phyloP scores from a whole-genome alignment of 2,797 vertebrate species.

The Vipera latastei region DNA sequence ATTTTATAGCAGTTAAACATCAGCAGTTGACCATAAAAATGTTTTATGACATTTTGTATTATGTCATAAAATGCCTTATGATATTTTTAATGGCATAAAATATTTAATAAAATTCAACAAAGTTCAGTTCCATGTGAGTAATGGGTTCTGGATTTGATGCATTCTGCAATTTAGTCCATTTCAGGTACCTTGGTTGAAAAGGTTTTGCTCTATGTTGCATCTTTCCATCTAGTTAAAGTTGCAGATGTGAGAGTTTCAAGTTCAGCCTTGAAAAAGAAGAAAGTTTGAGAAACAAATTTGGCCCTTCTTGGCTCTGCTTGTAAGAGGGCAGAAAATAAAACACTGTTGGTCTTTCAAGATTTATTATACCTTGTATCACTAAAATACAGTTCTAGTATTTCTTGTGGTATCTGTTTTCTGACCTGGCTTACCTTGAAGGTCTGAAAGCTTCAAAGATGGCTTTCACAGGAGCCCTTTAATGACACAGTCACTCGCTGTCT shows the following conservation, averaged over 20 bases:
- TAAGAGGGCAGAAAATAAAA: background rate
- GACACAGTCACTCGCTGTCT: conserved; percentile 2
- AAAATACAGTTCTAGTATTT: background rate
- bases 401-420: background rate
- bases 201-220: background rate
- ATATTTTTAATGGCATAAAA: background rate
- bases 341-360: background rate
- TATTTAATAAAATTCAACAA: background rate
- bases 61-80: too few relatives aligned
- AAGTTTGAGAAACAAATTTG: background rate
- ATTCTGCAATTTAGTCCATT: background rate
- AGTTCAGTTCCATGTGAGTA: background rate
- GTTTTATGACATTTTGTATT: background rate
- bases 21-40: background rate
- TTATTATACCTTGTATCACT: background rate
- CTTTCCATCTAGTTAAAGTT: background rate
- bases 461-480: conserved; percentile 47
- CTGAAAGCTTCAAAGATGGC: background rate
- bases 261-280: background rate
- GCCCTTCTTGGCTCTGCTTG: background rate
- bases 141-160: background rate
- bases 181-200: background rate
- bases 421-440: background rate
- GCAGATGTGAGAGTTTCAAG: background rate
- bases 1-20: background rate